Percentiles rank a stretch among this genome's conserved stretches.
Conservation (phyloP, 2,888 invertebrate species). For the Drosophila villosipedis region DNA sequence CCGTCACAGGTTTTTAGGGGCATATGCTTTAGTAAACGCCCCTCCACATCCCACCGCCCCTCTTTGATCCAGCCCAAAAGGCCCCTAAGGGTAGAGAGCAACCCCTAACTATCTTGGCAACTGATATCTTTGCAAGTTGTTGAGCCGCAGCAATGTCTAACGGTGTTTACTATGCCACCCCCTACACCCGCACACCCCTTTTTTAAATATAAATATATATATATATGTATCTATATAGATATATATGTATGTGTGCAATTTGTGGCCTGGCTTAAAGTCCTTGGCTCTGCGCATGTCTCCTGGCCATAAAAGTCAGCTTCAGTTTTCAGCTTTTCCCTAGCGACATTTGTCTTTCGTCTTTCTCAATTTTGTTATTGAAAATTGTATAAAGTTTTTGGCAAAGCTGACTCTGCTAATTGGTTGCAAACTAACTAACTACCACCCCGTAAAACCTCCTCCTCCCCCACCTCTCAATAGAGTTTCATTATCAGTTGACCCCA, state of each 20-base stretch:
- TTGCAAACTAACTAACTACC: neutral
- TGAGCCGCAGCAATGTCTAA: conserved; percentile 41
- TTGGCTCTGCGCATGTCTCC: conserved; percentile 68
- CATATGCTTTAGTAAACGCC: conserved; percentile 50
- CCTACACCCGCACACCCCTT: conserved; percentile 12
- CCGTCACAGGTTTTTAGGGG: conserved; percentile 56
- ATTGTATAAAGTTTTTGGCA: conserved; percentile 57
- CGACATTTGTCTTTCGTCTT: conserved; percentile 41
- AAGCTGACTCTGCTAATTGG: conserved; percentile 42
- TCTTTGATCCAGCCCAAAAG: neutral
- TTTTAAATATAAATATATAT: neutral
- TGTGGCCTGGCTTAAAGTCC: conserved; percentile 69
- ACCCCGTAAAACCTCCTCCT: neutral
- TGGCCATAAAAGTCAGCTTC: conserved; percentile 43
- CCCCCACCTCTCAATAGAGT: conserved; percentile 4
- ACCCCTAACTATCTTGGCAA: conserved; percentile 60
- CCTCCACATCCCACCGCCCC: neutral
- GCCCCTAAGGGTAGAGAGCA: conserved; percentile 32
- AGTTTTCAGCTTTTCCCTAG: conserved; percentile 19
- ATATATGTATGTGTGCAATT: conserved; percentile 45
- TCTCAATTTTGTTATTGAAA: conserved; percentile 51
- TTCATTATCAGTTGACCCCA: conserved; percentile 56
- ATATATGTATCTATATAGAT: neutral
- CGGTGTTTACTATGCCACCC: conserved; percentile 35
- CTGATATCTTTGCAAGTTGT: conserved; percentile 56